phyloP scores from a whole-genome alignment of 2,888 invertebrate genomes.

The Drosophila bunnanda region DNA sequence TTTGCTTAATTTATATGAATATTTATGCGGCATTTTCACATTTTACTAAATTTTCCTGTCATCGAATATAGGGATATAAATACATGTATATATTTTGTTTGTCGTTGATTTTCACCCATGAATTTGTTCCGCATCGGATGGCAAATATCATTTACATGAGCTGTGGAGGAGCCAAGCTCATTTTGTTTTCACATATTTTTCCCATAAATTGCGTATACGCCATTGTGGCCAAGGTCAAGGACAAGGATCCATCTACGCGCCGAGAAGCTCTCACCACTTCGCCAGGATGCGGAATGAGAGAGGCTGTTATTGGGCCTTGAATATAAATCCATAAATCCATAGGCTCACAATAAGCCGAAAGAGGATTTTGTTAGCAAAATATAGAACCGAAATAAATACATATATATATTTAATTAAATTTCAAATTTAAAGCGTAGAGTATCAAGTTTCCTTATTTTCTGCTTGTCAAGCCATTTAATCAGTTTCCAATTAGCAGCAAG shows the following conservation, averaged over 20 bases:
- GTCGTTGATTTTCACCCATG: slow-evolving; percentile 14
- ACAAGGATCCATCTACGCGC: slow-evolving; percentile 27
- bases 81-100: neutral
- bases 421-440: neutral
- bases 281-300: neutral
- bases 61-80: slow-evolving; percentile 7
- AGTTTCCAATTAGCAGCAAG: slow-evolving; percentile 31
- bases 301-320: slow-evolving; percentile 16
- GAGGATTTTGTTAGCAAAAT: neutral
- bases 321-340: slow-evolving; percentile 17
- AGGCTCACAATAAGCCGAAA: slow-evolving; percentile 16
- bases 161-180: slow-evolving; percentile 14
- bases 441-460: slow-evolving; percentile 4
- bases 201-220: slow-evolving; percentile 48
- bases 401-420: neutral
- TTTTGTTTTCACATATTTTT: slow-evolving; percentile 31
- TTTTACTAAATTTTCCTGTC: slow-evolving; percentile 25
- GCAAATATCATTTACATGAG: slow-evolving; percentile 36
- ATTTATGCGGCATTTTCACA: slow-evolving; percentile 28
- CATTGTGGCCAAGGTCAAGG: slow-evolving; percentile 51
- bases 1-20: slow-evolving; percentile 31
- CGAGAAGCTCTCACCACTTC: slow-evolving; percentile 6
- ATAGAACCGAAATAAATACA: neutral
- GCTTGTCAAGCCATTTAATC: slow-evolving; percentile 22
- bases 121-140: slow-evolving; percentile 23